Evolutionary conservation across 2,113 vertebrate species (phyloP).

Genomic region (Lucifuga dentata): DNA sequence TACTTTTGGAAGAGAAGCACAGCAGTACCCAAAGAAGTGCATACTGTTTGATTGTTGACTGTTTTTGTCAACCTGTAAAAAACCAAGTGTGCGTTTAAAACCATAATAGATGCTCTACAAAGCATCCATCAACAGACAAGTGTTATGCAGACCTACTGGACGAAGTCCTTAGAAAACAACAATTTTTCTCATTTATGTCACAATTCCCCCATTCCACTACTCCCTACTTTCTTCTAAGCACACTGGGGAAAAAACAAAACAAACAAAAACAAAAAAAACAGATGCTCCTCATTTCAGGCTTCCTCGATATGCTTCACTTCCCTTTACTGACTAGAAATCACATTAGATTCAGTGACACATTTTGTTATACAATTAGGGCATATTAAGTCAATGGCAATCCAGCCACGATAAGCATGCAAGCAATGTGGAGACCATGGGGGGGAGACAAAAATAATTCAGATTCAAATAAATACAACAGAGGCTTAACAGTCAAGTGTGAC

Average conservation of each 20-base stretch:
- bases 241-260: background rate
- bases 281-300: background rate
- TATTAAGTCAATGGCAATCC: background rate
- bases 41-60: too few species aligned
- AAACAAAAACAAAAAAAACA: too few species aligned
- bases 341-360: background rate
- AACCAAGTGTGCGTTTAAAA: background rate
- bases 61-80: background rate
- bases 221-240: background rate
- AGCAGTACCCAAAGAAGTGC: too few species aligned
- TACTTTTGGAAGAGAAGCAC: too few species aligned
- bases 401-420: background rate
- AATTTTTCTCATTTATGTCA: slow-evolving; percentile 1
- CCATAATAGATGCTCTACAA: background rate
- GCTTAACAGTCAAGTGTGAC: slow-evolving; percentile 1
- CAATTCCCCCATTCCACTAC: background rate
- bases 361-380: too few species aligned
- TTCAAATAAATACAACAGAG: slow-evolving; percentile 24
- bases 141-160: background rate
- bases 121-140: slow-evolving; percentile 1
- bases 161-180: slow-evolving; percentile 17
- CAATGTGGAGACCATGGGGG: slow-evolving; percentile 6
- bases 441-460: slow-evolving; percentile 21
- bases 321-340: background rate
- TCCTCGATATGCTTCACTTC: slow-evolving; percentile 1